Percentiles rank a stretch among this genome's conserved stretches.
Evolutionary conservation across 2,888 invertebrate genomes (phyloP).

Genomic region (Plagodis pulveraria): DNA sequence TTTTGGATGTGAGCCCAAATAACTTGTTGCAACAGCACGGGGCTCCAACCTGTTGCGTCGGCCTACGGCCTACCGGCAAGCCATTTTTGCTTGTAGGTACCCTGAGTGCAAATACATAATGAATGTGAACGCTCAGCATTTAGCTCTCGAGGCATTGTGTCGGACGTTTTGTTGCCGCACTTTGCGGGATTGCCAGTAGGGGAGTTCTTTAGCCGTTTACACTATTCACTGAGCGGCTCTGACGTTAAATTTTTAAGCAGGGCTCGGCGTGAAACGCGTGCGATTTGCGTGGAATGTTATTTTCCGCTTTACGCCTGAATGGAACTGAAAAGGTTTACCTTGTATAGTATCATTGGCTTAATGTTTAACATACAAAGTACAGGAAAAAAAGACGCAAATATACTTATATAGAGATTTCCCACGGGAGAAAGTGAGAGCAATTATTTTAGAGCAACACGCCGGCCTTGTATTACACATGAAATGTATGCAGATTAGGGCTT

Average conservation of each 20-base stretch:
- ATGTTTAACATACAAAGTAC: slow-evolving; percentile 11
- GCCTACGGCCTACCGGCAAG: slow-evolving; percentile 60
- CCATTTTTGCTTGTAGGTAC: slow-evolving; percentile 72
- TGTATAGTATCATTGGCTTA: slow-evolving; percentile 13
- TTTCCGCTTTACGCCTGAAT: slow-evolving; percentile 31
- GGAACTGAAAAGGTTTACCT: slow-evolving; percentile 21
- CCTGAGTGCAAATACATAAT: slow-evolving; percentile 77
- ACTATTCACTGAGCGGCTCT: slow-evolving; percentile 49
- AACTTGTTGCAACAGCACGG: slow-evolving; percentile 78
- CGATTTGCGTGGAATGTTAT: slow-evolving; percentile 38
- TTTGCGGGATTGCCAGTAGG: slow-evolving; percentile 56
- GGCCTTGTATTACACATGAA: neutral
- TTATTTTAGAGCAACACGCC: too few relatives aligned
- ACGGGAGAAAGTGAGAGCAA: too few relatives aligned
- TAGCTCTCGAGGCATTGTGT: slow-evolving; percentile 61
- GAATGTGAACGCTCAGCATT: slow-evolving; percentile 72
- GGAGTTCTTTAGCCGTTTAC: slow-evolving; percentile 59
- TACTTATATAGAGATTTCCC: too few relatives aligned
- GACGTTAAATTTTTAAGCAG: slow-evolving; percentile 43
- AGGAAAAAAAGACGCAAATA: slow-evolving; percentile 2
- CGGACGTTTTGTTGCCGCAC: slow-evolving; percentile 60
- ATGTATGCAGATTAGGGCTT: neutral
- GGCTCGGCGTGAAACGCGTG: slow-evolving; percentile 34
- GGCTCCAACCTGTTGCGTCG: slow-evolving; percentile 75
- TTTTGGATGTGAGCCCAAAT: slow-evolving; percentile 83